Percentiles rank a stretch among this genome's conserved stretches.
phyloP scores from a whole-genome alignment of 2,113 vertebrate genomes.

The Baryphthengus martii region DNA sequence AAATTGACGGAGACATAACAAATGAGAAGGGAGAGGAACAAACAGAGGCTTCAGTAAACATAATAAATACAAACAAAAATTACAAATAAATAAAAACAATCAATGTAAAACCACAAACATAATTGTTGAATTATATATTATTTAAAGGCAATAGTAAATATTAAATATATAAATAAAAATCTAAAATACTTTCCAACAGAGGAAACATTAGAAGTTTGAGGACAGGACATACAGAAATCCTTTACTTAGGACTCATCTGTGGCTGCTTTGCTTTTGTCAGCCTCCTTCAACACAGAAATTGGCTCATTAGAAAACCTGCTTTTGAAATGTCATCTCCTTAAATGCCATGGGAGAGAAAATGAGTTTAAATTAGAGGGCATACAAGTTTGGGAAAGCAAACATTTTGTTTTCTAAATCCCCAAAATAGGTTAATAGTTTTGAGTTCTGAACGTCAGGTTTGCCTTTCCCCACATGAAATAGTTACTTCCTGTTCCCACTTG shows the following conservation, averaged over 20 bases:
- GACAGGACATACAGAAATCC: background rate
- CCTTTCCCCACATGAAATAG: background rate
- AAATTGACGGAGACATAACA: background rate
- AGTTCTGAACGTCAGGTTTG: background rate
- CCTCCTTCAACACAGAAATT: background rate
- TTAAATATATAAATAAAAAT: background rate
- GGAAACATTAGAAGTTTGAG: background rate
- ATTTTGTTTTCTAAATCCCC: constrained; percentile 40
- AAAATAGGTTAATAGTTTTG: background rate
- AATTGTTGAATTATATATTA: too few relatives aligned
- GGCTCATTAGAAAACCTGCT: background rate
- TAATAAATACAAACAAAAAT: background rate
- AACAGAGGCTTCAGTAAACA: background rate
- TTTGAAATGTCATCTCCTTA: constrained; percentile 18
- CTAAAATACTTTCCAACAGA: background rate
- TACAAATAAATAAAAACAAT: background rate
- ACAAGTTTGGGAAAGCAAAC: constrained; percentile 1
- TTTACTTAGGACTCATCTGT: background rate
- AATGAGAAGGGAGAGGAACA: background rate
- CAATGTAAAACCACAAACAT: background rate
- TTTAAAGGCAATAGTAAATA: too few relatives aligned
- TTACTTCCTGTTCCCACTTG: background rate
- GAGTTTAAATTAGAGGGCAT: background rate
- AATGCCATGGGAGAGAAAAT: background rate
- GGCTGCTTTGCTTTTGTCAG: background rate